Evolutionary conservation across 2,113 vertebrate genomes (phyloP), one percentile per base, ranked within the genome.

Genomic region (Emydocephalus ijimae): DNA sequence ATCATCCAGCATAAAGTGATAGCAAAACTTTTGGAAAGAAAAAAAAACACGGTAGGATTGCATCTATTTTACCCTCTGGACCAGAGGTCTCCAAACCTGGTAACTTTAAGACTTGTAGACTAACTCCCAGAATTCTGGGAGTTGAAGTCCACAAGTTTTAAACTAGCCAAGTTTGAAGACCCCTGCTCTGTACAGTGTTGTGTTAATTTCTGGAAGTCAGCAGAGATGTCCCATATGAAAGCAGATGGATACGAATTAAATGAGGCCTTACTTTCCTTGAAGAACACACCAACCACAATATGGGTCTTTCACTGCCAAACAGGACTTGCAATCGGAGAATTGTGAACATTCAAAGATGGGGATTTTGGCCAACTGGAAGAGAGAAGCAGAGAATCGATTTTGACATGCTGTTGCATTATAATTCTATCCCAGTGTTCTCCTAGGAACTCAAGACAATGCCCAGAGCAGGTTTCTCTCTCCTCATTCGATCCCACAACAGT

Each of bases 271-370:
- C 99, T 98, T 97, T 96, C 99, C 99, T 50, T 99, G 98, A 91
- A 99, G 98, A 93, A 99, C 98, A 96, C 99, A 99, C 99, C 99
- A 99, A 92, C 99, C 99, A 89, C 99, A 99, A 95, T 99, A 99
- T 0, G 99, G 99, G 95, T 99, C 99, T 57, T 97, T 98, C 92
- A 98, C 97, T 11, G 98, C 97, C 81, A 99, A 97, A 74, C 99
- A 99, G 52, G 99, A 99, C 7, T 97, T 97, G 86, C 99, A 99
- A 96, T 99, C 98, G 4, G 95, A 94, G 93, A 98, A 98, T 88
- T 98, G 96, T 87, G 98, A 97, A 96, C 99, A 99, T 95, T 99
- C 98, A 7, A 98, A 98, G 94, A 99, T 98, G 0, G 99, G 99
- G 95, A 99, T 98, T 95, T 98, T 99, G 95, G 98, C 97, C 56